phyloP scores from a whole-genome alignment of 2,888 invertebrate species.

The Sarcophaga subvicina region DNA sequence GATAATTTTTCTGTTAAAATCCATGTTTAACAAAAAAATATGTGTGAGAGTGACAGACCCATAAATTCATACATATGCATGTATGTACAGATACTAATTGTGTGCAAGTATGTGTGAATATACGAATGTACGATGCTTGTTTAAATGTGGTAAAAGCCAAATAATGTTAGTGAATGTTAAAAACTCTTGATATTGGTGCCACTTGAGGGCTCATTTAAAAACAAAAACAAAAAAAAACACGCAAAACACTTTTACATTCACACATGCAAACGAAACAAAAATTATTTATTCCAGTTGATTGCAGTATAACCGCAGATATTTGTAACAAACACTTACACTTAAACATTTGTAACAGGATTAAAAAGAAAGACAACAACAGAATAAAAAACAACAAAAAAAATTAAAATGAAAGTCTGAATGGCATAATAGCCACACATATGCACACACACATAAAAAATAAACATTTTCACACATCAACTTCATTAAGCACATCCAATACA shows the following conservation, averaged over 20 bases:
- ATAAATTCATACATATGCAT: not conserved
- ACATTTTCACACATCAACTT: constrained; percentile 62
- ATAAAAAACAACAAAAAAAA: not conserved
- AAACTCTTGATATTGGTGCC: constrained; percentile 42
- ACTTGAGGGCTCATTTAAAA: constrained; percentile 55
- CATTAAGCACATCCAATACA: constrained; percentile 54
- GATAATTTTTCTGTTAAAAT: not conserved
- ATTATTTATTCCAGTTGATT: constrained; percentile 56
- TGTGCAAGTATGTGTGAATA: not conserved
- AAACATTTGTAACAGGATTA: not conserved
- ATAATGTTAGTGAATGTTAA: constrained; percentile 41
- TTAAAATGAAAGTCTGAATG: constrained; percentile 16
- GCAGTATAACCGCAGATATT: constrained; percentile 59
- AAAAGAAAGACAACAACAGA: constrained; percentile 14
- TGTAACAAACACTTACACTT: constrained; percentile 28
- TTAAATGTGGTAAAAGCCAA: constrained; percentile 31
- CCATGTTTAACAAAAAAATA: not conserved
- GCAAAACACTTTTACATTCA: not conserved
- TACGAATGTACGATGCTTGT: not conserved
- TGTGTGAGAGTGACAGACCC: not conserved
- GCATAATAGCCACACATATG: not conserved
- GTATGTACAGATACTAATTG: not conserved
- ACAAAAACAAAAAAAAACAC: not conserved
- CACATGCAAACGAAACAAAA: not conserved
- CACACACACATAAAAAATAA: not conserved